Evolutionary conservation across 2,797 vertebrate genomes (phyloP), one percentile per base, ranked within the genome.

Genomic region (Acipenser ruthenus): DNA sequence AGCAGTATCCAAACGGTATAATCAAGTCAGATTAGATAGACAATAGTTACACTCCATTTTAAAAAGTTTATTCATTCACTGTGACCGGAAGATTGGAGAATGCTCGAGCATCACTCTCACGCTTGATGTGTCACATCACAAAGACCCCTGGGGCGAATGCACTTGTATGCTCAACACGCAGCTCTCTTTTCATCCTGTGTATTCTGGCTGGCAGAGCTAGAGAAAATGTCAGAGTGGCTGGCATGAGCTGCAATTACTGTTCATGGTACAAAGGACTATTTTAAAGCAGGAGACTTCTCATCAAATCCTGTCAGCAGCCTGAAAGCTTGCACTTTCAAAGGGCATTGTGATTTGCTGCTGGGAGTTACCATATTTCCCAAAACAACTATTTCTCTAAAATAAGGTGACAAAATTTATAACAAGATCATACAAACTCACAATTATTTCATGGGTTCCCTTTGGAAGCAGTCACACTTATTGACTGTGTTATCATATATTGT

Each of bases 91-190:
- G 79, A 83, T 83, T 66, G 69, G 65, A 75, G 67, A 78, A 72
- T 63, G 67, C 60, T 8, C 55, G 59, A 62, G 60, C 60, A 80
- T 86, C 80, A 89, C 87, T 91, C 89, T 88, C 89, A 91, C 87
- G 88, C 86, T 89, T 86, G 87, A 86, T 83, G 80, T 85, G 87
- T 89, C 85, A 89, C 88, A 90, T 91, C 88, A 91, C 86, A 69
- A 73, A 79, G 71, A 62, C 60, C 18, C 11, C 60, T 48, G 18
- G 18, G 18, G 82, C 87, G 85, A 90, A 88, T 86, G 84, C 81
- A 73, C 81, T 79, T 80, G 84, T 75, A 86, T 87, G 85, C 79
- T 83, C 81, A 82, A 81, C 80, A 82, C 85, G 80, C 78, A 78
- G 82, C 72, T 74, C 72, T 73, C 70, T 70, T 78, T 55, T 63